A percentile compares a stretch with the other conserved stretches of the same genome.
Conservation (phyloP, 2,113 vertebrate species). For the Cathartes aura region DNA sequence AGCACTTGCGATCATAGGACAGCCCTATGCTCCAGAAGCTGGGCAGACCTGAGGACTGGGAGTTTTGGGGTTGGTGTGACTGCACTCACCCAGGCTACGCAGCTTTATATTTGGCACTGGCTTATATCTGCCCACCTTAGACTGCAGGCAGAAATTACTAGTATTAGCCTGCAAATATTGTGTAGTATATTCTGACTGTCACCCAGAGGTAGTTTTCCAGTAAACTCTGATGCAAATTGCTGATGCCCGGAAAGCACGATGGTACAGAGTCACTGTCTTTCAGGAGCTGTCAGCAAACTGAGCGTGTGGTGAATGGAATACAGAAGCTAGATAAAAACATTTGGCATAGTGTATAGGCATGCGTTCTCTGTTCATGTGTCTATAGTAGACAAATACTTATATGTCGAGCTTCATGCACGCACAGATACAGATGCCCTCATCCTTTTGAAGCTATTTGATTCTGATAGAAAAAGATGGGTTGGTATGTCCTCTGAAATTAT, state of each 20-base stretch:
- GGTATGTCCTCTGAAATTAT: not conserved
- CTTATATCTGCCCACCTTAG: not conserved
- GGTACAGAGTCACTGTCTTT: not conserved
- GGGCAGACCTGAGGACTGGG: not conserved
- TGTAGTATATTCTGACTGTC: fast-evolving
- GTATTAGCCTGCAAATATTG: not conserved
- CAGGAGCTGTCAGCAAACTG: not conserved
- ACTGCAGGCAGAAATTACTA: not conserved
- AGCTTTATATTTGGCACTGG: not conserved
- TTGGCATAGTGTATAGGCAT: fast-evolving
- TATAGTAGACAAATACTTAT: not conserved
- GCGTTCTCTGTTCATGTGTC: not conserved
- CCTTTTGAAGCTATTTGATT: not conserved
- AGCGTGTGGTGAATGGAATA: not conserved
- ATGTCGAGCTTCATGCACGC: not conserved
- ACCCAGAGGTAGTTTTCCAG: not conserved
- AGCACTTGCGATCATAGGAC: not conserved
- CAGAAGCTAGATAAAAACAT: not conserved
- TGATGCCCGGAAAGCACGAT: not conserved
- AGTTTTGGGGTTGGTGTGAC: not conserved
- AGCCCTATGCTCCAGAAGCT: fast-evolving
- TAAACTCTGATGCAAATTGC: not conserved
- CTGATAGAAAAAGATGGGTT: not conserved
- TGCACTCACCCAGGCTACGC: fast-evolving
- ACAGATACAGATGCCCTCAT: not conserved